Evolutionary conservation across 2,888 invertebrate genomes (phyloP), one percentile per base, ranked within the genome.

Genomic region (Nemurella pictetii): DNA sequence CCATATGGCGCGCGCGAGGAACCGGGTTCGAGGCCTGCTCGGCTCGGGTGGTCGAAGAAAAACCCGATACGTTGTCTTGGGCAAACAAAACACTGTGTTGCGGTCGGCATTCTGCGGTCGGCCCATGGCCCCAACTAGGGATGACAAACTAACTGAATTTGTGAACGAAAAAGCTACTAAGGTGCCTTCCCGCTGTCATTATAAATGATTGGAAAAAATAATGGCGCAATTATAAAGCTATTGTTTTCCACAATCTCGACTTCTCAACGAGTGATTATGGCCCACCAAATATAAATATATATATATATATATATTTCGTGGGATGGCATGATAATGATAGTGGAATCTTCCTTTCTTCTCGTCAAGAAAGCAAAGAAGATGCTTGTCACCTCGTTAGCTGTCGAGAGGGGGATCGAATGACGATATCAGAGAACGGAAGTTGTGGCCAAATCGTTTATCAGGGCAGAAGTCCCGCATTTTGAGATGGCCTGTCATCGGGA

Each of bases 401-500:
- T 12, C 55, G 75, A 25, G 12, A 27, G 75, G 75, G 12, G 27
- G 7, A 75, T 75, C 28, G 26, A 26, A n/a, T 75, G 27, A 27
- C 9, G 7, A 9, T 5, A n/a, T 2, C 75, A 75, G 26, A 26
- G 28, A n/a, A 75, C 20, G 82, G 82, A 82, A 55, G 82, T 82
- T 82, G 82, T 25, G 82, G 82, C 28, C 9, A 27, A 82, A 82
- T 36, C 82, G 73, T 82, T 82, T 72, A 82, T 72, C 82, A 28
- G 28, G n/a, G 82, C 20, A 81, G 81, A 81, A 81, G 36, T 82
- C 27, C 55, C 26, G 55, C 55, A 55, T 7, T 55, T 7, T 55
- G 32, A 32, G 4, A 32, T 32, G 32, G 32, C 9, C 32, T 32
- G 9, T 55, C 55, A 20, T 55, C 55, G 55, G 55, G 55, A 55